These are phyloP conservation scores for Bellardia bayeri DNA, from an alignment of 2,888 invertebrate genomes.

Conservation along the genomic window DNA sequence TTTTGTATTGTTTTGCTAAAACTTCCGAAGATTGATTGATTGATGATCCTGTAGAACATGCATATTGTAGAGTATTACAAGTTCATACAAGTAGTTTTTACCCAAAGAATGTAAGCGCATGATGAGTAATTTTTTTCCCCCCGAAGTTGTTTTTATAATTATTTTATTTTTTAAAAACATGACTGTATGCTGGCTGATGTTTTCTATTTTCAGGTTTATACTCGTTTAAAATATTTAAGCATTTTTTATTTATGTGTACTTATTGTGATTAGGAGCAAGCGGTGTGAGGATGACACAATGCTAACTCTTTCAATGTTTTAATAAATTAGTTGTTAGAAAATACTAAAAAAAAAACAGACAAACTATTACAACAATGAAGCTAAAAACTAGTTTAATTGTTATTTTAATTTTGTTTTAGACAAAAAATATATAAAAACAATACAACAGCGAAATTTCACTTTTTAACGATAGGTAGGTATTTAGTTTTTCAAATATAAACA, in stretches of 20 bases:
- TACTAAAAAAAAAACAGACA: constrained; percentile 6
- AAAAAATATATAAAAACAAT: constrained; percentile 18
- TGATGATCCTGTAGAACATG: not conserved
- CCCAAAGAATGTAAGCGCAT: not conserved
- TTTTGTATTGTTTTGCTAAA: no score
- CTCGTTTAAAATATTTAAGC: constrained; percentile 36
- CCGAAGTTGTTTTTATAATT: constrained; percentile 1
- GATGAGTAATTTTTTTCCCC: constrained; percentile 36
- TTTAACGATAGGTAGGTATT: constrained; percentile 14
- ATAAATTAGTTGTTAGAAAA: constrained; percentile 53
- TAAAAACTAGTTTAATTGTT: constrained; percentile 45
- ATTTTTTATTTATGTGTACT: constrained; percentile 12
- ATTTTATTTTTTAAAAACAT: not conserved
- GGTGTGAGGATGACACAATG: constrained; percentile 66
- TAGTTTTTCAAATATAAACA: not conserved
- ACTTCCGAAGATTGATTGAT: no score
- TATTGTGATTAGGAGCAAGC: constrained; percentile 15
- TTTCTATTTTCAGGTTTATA: constrained; percentile 27
- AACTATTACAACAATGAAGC: not conserved
- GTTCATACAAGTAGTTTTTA: not conserved
- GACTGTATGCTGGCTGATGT: constrained; percentile 24
- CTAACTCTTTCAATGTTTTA: constrained; percentile 50
- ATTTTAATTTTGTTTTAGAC: constrained; percentile 28
- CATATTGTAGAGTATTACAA: not conserved
- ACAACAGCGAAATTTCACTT: constrained; percentile 58